These are phyloP conservation scores for Orthonevra nobilis DNA, from an alignment of 2,888 invertebrate species.

Conservation along the genomic window DNA sequence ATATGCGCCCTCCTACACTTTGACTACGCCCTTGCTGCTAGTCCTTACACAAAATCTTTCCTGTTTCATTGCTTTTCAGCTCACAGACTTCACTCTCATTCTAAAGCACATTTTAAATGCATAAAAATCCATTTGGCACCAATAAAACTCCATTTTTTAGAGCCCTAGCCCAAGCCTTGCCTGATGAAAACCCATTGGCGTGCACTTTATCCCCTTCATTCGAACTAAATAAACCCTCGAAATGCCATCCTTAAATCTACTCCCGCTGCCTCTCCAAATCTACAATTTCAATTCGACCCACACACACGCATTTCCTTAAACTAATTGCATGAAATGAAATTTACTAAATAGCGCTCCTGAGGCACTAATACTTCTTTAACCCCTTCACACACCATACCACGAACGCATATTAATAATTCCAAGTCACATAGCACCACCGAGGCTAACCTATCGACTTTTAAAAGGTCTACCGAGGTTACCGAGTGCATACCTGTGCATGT, in stretches of 20 bases:
- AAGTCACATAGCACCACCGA: too few species aligned
- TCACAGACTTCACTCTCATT: too few species aligned
- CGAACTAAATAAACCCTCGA: slow-evolving; percentile 1
- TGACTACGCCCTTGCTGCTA: too few species aligned
- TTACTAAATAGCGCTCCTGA: slow-evolving; percentile 62
- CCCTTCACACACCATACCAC: background rate
- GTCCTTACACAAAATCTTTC: too few species aligned
- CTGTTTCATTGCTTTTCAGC: too few species aligned
- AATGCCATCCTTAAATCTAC: slow-evolving; percentile 13
- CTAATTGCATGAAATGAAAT: slow-evolving; percentile 66
- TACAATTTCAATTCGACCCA: slow-evolving; percentile 62
- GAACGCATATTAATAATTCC: slow-evolving; percentile 58
- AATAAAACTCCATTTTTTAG: too few species aligned
- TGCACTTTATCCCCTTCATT: background rate
- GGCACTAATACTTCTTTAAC: slow-evolving; percentile 43
- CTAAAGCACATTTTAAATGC: too few species aligned
- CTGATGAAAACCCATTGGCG: background rate
- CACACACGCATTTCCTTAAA: slow-evolving; percentile 61
- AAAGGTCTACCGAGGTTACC: slow-evolving; percentile 19
- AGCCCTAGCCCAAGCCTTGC: too few species aligned
- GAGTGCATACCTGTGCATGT: slow-evolving; percentile 60
- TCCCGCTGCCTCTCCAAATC: slow-evolving; percentile 25
- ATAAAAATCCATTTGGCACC: too few species aligned
- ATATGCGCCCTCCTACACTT: too few species aligned
- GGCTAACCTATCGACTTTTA: slow-evolving; percentile 59